These are phyloP conservation scores for Thymelicus acteon DNA, from an alignment of 2,888 invertebrate species.

Conservation along the genomic window DNA sequence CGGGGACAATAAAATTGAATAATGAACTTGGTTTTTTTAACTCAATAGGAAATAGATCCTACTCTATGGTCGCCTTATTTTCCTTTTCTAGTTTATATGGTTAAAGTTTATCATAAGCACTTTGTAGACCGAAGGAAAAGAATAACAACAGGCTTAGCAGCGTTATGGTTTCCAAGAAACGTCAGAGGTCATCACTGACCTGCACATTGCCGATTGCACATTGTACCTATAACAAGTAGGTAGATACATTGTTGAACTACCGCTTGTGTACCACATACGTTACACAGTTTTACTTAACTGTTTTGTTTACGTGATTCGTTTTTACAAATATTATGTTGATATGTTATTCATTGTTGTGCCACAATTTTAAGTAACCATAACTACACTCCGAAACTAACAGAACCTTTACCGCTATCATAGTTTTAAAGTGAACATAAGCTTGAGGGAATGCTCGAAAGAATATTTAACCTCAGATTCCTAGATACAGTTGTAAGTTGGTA, in stretches of 20 bases:
- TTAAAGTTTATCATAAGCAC: too few species aligned
- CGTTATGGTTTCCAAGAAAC: slow-evolving; percentile 2
- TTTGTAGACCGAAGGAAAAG: neutral
- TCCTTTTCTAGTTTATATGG: too few species aligned
- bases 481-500: slow-evolving; percentile 49
- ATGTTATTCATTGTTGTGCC: neutral
- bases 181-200: slow-evolving; percentile 4
- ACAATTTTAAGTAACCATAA: neutral
- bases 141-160: neutral
- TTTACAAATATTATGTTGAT: neutral
- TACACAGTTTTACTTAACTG: slow-evolving; percentile 15
- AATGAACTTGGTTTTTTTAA: too few species aligned
- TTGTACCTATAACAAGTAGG: neutral
- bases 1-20: too few species aligned
- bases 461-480: slow-evolving; percentile 27
- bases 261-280: slow-evolving; percentile 19
- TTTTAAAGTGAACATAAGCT: neutral
- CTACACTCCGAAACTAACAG: neutral
- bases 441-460: neutral
- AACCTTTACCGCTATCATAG: neutral
- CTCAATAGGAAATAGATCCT: too few species aligned
- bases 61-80: too few species aligned
- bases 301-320: slow-evolving; percentile 27
- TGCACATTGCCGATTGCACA: slow-evolving; percentile 8
- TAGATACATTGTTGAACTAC: slow-evolving; percentile 12